A percentile compares a stretch with the other conserved stretches of the same genome.
Evolutionary conservation across 2,888 invertebrate genomes (phyloP).

Genomic region (Drosophila ezoana): DNA sequence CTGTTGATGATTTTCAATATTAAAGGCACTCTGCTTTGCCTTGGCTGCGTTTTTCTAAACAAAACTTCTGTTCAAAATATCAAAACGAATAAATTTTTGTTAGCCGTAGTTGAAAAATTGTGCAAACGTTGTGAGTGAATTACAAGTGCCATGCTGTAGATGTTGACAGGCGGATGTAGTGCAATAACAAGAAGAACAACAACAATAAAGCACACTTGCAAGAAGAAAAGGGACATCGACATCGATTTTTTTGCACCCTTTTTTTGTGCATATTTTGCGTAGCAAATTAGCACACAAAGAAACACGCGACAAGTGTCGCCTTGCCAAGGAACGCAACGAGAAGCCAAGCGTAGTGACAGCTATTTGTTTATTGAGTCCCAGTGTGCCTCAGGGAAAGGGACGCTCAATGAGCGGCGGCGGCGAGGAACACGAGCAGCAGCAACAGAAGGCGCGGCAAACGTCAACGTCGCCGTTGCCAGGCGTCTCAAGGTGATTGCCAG

Average conservation of each 20-base stretch:
- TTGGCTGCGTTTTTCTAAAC: constrained; percentile 45
- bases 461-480: constrained; percentile 42
- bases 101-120: constrained; percentile 20
- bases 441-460: constrained; percentile 51
- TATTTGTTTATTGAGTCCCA: constrained; percentile 34
- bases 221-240: constrained; percentile 69
- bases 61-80: constrained; percentile 37
- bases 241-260: constrained; percentile 76
- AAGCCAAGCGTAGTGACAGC: not conserved
- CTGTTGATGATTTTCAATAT: constrained; percentile 73
- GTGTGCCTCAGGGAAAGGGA: constrained; percentile 18
- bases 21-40: constrained; percentile 48
- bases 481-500: constrained; percentile 29
- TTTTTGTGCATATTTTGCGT: constrained; percentile 51
- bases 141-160: constrained; percentile 3
- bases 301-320: constrained; percentile 47
- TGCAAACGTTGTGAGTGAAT: constrained; percentile 24
- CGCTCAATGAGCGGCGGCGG: constrained; percentile 66
- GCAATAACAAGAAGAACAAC: constrained; percentile 4
- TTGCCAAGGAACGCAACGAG: not conserved
- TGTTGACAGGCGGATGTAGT: constrained; percentile 9
- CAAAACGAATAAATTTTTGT: constrained; percentile 43
- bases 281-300: constrained; percentile 61
- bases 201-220: constrained; percentile 17
- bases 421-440: constrained; percentile 53